A percentile compares a stretch with the other conserved stretches of the same genome.
phyloP scores from a whole-genome alignment of 2,113 vertebrate species.

The Neolamprologus longior region DNA sequence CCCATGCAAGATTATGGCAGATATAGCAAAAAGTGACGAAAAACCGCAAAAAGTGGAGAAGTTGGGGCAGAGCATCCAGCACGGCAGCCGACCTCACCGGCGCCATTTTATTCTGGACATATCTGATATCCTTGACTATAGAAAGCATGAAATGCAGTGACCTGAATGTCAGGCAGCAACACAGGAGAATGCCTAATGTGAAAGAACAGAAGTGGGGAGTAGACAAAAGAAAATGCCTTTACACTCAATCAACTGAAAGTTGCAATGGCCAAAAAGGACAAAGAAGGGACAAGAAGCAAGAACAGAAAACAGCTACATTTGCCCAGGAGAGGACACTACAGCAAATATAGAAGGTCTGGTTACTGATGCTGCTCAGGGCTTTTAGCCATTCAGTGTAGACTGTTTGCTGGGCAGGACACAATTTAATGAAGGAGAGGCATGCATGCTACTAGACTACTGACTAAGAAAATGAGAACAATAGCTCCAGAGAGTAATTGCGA shows the following conservation, averaged over 20 bases:
- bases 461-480: neutral
- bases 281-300: neutral
- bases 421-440: constrained; percentile 2
- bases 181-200: no score
- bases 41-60: no score
- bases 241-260: constrained; percentile 16
- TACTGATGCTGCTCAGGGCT: constrained; percentile 25
- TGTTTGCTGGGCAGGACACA: neutral
- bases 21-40: no score
- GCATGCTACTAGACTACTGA: constrained; percentile 7
- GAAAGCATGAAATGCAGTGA: neutral
- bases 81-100: no score
- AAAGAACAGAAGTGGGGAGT: neutral
- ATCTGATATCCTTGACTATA: neutral
- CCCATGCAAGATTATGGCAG: no score
- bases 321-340: constrained; percentile 16
- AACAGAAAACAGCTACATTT: constrained; percentile 13
- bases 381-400: constrained; percentile 17
- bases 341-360: constrained; percentile 14
- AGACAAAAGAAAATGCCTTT: neutral
- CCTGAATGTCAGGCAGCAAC: neutral
- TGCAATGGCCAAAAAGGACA: neutral
- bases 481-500: neutral
- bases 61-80: no score
- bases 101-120: neutral